Percentiles rank a stretch among this genome's conserved stretches.
Conservation (phyloP, 2,888 invertebrate species). For the Iphiclides podalirius region DNA sequence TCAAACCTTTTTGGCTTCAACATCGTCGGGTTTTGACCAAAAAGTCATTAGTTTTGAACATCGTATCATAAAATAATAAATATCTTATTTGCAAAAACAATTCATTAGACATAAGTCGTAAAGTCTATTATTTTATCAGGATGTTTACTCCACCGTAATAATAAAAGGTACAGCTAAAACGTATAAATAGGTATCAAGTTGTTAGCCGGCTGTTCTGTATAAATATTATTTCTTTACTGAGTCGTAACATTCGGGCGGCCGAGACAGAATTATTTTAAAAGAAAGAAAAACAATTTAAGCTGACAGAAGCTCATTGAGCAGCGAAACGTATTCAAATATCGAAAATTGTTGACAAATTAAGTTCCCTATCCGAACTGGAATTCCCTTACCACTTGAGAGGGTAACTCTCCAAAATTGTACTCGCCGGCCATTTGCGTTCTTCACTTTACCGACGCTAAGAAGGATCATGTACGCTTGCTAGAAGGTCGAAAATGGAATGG, state of each 20-base stretch:
- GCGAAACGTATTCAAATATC: slow-evolving; percentile 79
- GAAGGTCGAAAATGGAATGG: slow-evolving; percentile 37
- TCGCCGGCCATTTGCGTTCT: slow-evolving; percentile 41
- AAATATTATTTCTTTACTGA: slow-evolving; percentile 12
- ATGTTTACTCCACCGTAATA: not conserved
- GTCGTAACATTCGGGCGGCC: slow-evolving; percentile 19
- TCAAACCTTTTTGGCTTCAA: no score
- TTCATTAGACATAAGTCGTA: no score
- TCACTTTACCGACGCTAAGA: no score
- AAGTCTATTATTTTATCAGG: no score
- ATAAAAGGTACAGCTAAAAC: not conserved
- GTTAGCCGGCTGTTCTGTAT: slow-evolving; percentile 20
- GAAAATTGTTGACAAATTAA: slow-evolving; percentile 81
- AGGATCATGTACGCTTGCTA: no score
- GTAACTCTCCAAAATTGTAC: slow-evolving; percentile 69
- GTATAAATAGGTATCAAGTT: slow-evolving; percentile 13
- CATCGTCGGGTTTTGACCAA: no score
- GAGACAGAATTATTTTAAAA: slow-evolving; percentile 53
- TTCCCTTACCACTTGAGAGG: slow-evolving; percentile 76
- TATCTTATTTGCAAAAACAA: no score
- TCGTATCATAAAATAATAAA: no score
- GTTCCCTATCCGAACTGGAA: slow-evolving; percentile 68
- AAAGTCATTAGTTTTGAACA: no score
- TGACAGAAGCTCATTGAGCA: slow-evolving; percentile 77
- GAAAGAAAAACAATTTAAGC: slow-evolving; percentile 73